Base-by-base conservation (phyloP, 2,797 vertebrate genomes). In the Mus spretus region DNA sequence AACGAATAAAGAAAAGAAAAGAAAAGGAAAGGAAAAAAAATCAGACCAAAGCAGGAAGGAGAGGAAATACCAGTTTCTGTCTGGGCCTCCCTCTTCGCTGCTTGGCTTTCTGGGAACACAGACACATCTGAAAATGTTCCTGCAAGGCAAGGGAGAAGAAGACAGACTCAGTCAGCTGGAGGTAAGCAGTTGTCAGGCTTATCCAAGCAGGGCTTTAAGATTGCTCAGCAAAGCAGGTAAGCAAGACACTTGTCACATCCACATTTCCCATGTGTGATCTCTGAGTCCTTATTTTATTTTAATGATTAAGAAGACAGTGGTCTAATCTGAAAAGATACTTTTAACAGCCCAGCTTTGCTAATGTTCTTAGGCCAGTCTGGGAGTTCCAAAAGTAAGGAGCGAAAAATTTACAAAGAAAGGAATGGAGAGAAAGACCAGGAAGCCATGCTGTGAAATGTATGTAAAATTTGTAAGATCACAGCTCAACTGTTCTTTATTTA, bases 41-140 rank as follows among this genome's bases (percentile, higher is more conserved):
- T 47, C 57, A 93, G 31, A 72, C 34, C 34, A 77, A 93, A 86
- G 67, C n/a, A 95, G n/a, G 63, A 96, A 94, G 82, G 61, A 65
- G 24, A 72, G 80, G 40, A 79, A 92, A 53, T 22, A 72, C 6
- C 31, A 40, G 24, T 87, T 92, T 78, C 77, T 89, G 67, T 93
- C 65, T 90, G 93, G 53, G 34, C 65, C n/a, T 84, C 70, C 31
- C 31, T 91, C 53, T 90, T 77, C 47, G 59, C 74, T 75, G 61
- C 82, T 6, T 93, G 61, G n/a, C 24, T 74, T 55, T 92, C 47
- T 59, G 92, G 59, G 50, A 53, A 34, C 67, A 34, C 47, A 83
- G 75, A 90, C 2, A 53, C 74, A 77, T 72, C 44, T 82, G 59
- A 63, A 82, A 89, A 67, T 13, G 8, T 11, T 37, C 26, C 78